Conservation (phyloP, 2,888 invertebrate genomes). For the Dolichopus griseipennis region DNA sequence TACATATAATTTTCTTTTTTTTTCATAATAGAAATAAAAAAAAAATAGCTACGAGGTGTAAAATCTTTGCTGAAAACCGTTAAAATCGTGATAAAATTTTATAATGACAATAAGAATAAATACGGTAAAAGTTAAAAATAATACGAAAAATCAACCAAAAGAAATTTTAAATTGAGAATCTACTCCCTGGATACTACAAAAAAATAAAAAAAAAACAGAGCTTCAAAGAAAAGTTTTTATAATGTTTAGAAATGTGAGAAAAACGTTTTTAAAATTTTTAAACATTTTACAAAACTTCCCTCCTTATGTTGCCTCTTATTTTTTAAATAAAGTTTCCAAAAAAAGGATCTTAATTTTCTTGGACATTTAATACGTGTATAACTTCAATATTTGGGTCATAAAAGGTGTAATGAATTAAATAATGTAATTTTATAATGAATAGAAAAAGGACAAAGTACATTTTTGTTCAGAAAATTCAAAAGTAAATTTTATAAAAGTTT, state of each 20-base stretch:
- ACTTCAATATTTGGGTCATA: neutral
- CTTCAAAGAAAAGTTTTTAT: neutral
- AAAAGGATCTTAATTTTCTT: neutral
- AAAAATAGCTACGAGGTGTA: neutral
- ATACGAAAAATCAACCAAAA: no score
- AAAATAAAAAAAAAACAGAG: no score
- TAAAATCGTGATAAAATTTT: slow-evolving; percentile 6
- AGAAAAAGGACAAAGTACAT: neutral
- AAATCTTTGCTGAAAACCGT: neutral
- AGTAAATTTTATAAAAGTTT: no score
- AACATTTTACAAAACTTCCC: no score
- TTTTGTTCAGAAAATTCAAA: no score
- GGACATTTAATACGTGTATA: neutral
- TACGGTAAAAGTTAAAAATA: no score
- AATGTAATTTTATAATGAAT: neutral
- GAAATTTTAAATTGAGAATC: no score
- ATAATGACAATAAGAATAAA: neutral
- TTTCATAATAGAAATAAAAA: neutral
- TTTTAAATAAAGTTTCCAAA: no score
- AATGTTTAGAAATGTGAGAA: neutral
- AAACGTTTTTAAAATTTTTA: no score
- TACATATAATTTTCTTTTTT: no score
- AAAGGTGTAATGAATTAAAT: neutral
- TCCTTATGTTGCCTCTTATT: no score
- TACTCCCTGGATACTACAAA: no score